Percentiles rank a stretch among this genome's conserved stretches.
phyloP scores from a whole-genome alignment of 2,797 vertebrate genomes.

The Lacerta agilis region DNA sequence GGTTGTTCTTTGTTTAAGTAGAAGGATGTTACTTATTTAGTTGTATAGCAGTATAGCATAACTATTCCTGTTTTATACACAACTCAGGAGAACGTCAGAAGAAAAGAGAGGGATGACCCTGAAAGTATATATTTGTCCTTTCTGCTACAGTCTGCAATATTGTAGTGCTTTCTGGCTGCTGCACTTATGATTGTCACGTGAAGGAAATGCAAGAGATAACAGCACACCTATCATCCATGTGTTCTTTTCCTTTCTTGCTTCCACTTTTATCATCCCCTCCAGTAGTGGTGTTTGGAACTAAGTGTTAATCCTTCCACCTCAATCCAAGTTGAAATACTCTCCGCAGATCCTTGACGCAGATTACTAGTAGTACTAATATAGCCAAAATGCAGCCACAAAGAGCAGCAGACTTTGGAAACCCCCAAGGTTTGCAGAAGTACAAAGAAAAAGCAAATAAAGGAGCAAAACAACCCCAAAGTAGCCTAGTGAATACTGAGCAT shows the following conservation, averaged over 20 bases:
- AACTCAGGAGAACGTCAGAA: not conserved
- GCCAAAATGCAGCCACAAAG: not conserved
- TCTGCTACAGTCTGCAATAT: not conserved
- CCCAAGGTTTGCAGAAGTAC: not conserved
- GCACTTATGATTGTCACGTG: not conserved
- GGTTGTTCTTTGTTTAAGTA: not conserved
- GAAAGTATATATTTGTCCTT: not conserved
- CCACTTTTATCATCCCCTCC: not conserved
- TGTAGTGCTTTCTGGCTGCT: not conserved
- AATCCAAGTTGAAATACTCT: too few species aligned
- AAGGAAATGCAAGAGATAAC: not conserved
- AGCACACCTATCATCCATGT: not conserved
- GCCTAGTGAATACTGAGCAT: not conserved
- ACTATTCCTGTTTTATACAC: not conserved
- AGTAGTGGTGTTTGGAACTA: not conserved
- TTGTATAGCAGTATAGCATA: not conserved
- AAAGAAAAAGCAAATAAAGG: not conserved
- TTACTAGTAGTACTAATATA: not conserved
- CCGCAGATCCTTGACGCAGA: too few species aligned
- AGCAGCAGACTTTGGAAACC: not conserved
- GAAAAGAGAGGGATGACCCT: not conserved
- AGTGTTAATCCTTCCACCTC: not conserved
- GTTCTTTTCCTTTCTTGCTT: not conserved
- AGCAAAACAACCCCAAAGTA: not conserved
- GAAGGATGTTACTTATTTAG: conserved; percentile 12